These are phyloP conservation scores for Drosophila bunnanda DNA, from an alignment of 2,888 invertebrate species.

Conservation along the genomic window DNA sequence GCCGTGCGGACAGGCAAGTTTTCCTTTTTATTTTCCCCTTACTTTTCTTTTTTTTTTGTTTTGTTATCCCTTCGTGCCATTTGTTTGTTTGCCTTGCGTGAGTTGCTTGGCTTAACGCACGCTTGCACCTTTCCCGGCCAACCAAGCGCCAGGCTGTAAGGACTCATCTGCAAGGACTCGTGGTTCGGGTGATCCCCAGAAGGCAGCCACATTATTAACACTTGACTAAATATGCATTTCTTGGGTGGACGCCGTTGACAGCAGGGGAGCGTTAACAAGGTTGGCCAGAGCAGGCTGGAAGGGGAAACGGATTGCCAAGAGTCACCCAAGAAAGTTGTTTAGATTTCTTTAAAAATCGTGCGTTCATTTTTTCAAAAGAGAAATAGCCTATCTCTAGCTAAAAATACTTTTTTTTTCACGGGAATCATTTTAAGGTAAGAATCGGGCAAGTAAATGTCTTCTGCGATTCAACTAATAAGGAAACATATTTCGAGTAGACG, in stretches of 20 bases:
- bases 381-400: background rate
- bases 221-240: conserved; percentile 85
- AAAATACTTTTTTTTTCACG: background rate
- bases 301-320: conserved; percentile 3
- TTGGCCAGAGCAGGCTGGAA: conserved; percentile 26
- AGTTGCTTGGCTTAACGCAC: conserved; percentile 67
- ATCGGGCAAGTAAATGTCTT: background rate
- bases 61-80: conserved; percentile 26
- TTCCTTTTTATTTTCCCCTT: conserved; percentile 30
- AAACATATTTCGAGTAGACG: too few relatives aligned
- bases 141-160: conserved; percentile 22
- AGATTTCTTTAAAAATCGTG: background rate
- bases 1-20: conserved; percentile 62
- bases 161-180: conserved; percentile 39
- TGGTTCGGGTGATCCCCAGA: conserved; percentile 41
- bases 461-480: background rate
- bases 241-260: conserved; percentile 68
- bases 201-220: conserved; percentile 84
- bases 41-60: conserved; percentile 16
- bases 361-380: background rate
- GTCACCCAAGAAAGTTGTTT: conserved; percentile 7
- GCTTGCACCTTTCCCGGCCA: conserved; percentile 67
- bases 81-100: conserved; percentile 58
- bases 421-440: background rate
- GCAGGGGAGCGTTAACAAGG: conserved; percentile 70